Evolutionary conservation across 2,888 invertebrate genomes (phyloP).

Genomic region (Drosophila falleni): DNA sequence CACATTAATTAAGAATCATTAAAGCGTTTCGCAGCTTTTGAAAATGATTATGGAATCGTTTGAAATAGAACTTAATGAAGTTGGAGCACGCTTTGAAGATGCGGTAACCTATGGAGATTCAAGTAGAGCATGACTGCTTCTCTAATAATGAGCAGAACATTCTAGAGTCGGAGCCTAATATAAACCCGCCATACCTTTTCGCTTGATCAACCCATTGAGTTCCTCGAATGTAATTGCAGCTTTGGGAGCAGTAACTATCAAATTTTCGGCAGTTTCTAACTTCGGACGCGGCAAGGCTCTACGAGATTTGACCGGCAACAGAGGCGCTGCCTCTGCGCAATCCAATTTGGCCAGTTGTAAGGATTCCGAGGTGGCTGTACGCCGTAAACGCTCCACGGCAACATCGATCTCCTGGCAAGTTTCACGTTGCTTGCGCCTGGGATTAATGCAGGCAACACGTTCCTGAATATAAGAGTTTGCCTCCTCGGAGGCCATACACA

Average conservation of each 20-base stretch:
- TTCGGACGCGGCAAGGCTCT: slow-evolving; percentile 13
- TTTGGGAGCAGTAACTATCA: slow-evolving; percentile 32
- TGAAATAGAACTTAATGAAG: slow-evolving; percentile 44
- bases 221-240: slow-evolving; percentile 63
- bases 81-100: slow-evolving; percentile 47
- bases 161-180: neutral
- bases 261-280: slow-evolving; percentile 26
- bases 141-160: neutral
- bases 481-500: slow-evolving; percentile 26
- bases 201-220: slow-evolving; percentile 67
- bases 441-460: slow-evolving; percentile 6
- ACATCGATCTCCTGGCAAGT: slow-evolving; percentile 53
- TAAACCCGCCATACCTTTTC: slow-evolving; percentile 60
- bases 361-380: slow-evolving; percentile 23
- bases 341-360: slow-evolving; percentile 50
- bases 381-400: slow-evolving; percentile 39
- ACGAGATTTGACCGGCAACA: slow-evolving; percentile 37
- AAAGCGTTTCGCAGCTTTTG: slow-evolving; percentile 46
- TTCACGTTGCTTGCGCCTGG: slow-evolving; percentile 22
- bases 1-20: slow-evolving; percentile 50
- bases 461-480: neutral
- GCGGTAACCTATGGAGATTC: slow-evolving; percentile 31
- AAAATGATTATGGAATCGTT: slow-evolving; percentile 51
- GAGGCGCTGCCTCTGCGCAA: slow-evolving; percentile 44
- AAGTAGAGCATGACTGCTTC: slow-evolving; percentile 27